Conservation (phyloP, 2,888 invertebrate genomes). For the Brachypterus glaber region DNA sequence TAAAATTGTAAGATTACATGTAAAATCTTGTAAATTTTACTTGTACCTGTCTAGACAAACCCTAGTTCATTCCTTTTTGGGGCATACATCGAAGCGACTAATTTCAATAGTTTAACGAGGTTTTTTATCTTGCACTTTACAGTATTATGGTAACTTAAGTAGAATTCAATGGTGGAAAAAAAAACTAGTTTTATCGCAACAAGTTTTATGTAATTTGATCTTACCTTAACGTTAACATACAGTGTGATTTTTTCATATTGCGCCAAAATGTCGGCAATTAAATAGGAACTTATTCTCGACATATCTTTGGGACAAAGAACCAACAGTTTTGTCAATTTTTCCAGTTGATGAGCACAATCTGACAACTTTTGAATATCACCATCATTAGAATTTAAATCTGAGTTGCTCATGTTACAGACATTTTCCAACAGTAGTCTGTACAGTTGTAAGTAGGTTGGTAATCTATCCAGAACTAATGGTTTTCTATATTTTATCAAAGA, state of each 20-base stretch:
- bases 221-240: constrained; percentile 42
- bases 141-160: too few relatives aligned
- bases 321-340: constrained; percentile 36
- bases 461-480: constrained; percentile 33
- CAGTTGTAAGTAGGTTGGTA: constrained; percentile 35
- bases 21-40: too few relatives aligned
- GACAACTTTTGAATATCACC: constrained; percentile 24
- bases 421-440: constrained; percentile 31
- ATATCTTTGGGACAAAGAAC: constrained; percentile 36
- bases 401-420: constrained; percentile 30
- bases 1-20: too few relatives aligned
- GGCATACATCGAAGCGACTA: too few relatives aligned
- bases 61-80: too few relatives aligned
- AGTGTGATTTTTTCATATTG: constrained; percentile 41
- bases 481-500: constrained; percentile 32
- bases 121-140: too few relatives aligned
- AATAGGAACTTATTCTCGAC: constrained; percentile 39
- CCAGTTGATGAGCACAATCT: constrained; percentile 37
- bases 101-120: too few relatives aligned
- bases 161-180: too few relatives aligned
- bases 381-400: constrained; percentile 19
- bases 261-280: constrained; percentile 42
- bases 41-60: too few relatives aligned
- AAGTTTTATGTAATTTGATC: too few relatives aligned
- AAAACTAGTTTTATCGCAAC: too few relatives aligned